A percentile compares a stretch with the other conserved stretches of the same genome.
phyloP scores from a whole-genome alignment of 2,113 vertebrate genomes.

The Bothrops jararaca region DNA sequence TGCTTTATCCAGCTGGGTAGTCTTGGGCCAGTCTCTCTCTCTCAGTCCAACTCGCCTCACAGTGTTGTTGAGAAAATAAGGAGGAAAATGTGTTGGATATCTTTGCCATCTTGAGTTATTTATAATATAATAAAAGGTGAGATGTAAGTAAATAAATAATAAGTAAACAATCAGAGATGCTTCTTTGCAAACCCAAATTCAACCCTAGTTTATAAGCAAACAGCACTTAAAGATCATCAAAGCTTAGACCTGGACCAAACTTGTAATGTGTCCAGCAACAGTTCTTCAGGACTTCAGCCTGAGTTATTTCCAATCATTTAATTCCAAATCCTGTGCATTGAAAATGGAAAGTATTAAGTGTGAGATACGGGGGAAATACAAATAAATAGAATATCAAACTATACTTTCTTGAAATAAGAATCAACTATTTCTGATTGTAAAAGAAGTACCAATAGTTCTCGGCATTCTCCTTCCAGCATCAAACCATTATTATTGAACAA shows the following conservation, averaged over 20 bases:
- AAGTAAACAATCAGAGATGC: not conserved
- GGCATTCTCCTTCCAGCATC: not conserved
- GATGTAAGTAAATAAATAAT: not conserved
- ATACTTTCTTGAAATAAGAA: not conserved
- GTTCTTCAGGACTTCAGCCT: not conserved
- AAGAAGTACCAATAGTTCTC: not conserved
- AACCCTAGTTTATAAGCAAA: not conserved
- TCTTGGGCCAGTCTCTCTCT: not conserved
- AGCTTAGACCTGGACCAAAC: not conserved
- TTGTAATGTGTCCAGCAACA: not conserved
- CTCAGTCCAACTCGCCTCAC: not conserved
- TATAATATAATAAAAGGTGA: not conserved
- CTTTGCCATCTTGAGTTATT: not conserved
- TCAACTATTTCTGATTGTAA: not conserved
- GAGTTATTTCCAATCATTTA: not conserved
- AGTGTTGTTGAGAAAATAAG: not conserved
- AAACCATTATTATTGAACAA: not conserved
- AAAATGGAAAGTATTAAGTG: not conserved
- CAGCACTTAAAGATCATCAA: not conserved
- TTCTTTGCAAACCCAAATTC: not conserved
- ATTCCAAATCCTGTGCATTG: not conserved
- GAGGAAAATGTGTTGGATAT: not conserved
- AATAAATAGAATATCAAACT: not conserved
- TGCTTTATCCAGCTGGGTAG: not conserved
- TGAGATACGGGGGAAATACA: not conserved